Evolutionary conservation across 2,888 invertebrate genomes (phyloP).

Genomic region (Drosophila hawaiiensis): DNA sequence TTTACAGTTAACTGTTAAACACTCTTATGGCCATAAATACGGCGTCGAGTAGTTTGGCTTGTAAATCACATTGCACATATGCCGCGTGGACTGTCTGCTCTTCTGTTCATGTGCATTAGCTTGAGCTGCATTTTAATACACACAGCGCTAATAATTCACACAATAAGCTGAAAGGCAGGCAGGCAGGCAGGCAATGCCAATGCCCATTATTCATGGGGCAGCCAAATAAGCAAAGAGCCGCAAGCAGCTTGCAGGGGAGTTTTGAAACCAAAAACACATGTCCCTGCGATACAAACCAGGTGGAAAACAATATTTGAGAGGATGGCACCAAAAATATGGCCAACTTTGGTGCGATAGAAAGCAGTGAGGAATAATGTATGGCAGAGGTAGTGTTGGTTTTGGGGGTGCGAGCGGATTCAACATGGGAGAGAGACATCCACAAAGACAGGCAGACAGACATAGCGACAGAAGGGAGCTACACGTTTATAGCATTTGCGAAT

Average conservation of each 20-base stretch:
- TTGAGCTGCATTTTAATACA: slow-evolving; percentile 79
- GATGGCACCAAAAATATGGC: slow-evolving; percentile 55
- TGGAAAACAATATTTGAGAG: slow-evolving; percentile 23
- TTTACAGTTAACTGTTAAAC: slow-evolving; percentile 50
- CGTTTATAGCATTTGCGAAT: slow-evolving; percentile 78
- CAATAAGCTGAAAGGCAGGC: slow-evolving; percentile 64
- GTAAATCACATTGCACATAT: slow-evolving; percentile 76
- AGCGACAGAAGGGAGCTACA: slow-evolving; percentile 42
- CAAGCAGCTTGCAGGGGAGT: slow-evolving; percentile 3
- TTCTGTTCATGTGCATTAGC: slow-evolving; percentile 61
- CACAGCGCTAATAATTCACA: slow-evolving; percentile 77
- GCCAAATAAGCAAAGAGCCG: slow-evolving; percentile 41
- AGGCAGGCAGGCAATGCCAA: slow-evolving; percentile 24
- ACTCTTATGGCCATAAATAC: slow-evolving; percentile 53
- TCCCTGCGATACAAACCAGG: slow-evolving; percentile 49
- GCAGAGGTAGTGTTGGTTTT: neutral
- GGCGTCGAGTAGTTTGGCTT: slow-evolving; percentile 46
- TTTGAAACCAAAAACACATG: slow-evolving; percentile 50
- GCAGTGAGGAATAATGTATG: slow-evolving; percentile 1
- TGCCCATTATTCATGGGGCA: slow-evolving; percentile 69
- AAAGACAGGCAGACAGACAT: slow-evolving; percentile 8
- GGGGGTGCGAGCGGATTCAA: neutral
- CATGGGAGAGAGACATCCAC: neutral
- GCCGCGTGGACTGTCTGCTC: slow-evolving; percentile 40
- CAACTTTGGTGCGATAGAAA: slow-evolving; percentile 40